These are phyloP conservation scores for Euleptes europaea DNA, from an alignment of 2,113 vertebrate species.

Conservation along the genomic window DNA sequence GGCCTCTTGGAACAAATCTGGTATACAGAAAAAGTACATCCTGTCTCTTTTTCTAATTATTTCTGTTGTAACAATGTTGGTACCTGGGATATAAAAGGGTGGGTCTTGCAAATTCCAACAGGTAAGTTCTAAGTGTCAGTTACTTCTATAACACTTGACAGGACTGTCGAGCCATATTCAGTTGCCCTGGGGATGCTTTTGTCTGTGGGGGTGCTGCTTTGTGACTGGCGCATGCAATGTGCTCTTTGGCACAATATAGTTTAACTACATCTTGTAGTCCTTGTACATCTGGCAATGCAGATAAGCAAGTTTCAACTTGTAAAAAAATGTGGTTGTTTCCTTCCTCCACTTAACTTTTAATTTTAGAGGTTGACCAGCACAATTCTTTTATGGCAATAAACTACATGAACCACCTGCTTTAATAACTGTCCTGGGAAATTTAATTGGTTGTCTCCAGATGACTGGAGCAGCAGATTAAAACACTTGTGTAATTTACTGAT, in stretches of 20 bases:
- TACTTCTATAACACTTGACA: not conserved
- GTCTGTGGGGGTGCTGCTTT: not conserved
- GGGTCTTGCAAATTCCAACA: not conserved
- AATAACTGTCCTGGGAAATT: conserved; percentile 15
- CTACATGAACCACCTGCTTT: not conserved
- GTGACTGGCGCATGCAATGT: not conserved
- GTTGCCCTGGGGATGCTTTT: not conserved
- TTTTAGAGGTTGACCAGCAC: not conserved
- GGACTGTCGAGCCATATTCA: not conserved
- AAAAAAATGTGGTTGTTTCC: conserved; percentile 4
- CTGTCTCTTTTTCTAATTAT: not conserved
- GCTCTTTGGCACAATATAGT: conserved; percentile 5
- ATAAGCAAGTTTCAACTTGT: not conserved
- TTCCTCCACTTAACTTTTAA: not conserved
- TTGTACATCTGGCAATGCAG: not conserved
- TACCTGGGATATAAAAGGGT: not conserved
- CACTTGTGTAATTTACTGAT: not conserved
- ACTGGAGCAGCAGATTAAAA: not conserved
- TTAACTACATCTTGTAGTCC: conserved; percentile 31
- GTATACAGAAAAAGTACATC: not conserved
- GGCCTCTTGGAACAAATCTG: too few species aligned
- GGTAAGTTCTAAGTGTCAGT: not conserved
- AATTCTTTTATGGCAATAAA: conserved; percentile 25
- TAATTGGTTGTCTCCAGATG: not conserved
- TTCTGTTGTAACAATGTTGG: not conserved